Evolutionary conservation across 2,888 invertebrate species (phyloP), one percentile per base, ranked within the genome.

Genomic region (Crocallis elinguaria): DNA sequence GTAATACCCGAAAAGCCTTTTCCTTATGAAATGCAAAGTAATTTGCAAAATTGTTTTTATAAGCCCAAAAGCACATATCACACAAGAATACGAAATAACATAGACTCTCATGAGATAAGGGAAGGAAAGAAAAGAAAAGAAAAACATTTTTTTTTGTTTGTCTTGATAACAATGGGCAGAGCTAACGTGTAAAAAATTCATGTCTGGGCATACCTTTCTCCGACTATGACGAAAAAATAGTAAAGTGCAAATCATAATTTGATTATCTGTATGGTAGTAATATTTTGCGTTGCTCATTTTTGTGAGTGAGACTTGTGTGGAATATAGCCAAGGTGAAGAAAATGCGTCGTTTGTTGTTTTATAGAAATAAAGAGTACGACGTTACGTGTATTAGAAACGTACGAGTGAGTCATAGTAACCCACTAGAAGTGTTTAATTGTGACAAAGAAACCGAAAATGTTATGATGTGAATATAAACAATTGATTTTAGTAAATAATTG

Each of bases 121-220:
- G 11, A 61, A 67, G 60, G 29, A 48, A 57, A 56, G 60, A 57
- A 17, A 52, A 58, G n/a, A n/a, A n/a, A n/a, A n/a, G n/a, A n/a
- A n/a, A n/a, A n/a, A n/a, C n/a, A n/a, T n/a, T n/a, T n/a, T n/a
- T 65, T 68, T 62, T 67, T 60, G 65, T 71, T 59, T 43, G 38
- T 23, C 45, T 62, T 57, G 58, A 57, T 64, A 66, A 71, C 69
- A 70, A 67, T 65, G 60, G 54, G 57, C 59, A 64, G 64, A 61
- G 69, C 62, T 67, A 62, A 71, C 71, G 67, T 67, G 69, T 75
- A 68, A 66, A 72, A 65, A 64, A 69, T 67, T 66, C 69, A 69
- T 57, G 64, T 49, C 56, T 53, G 60, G 57, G 29, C 51, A 49
- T 60, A 49, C 66, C 59, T 67, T 45, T 49, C 51, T 55, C 61